Conservation (phyloP, 1,140 invertebrate species). For the Grapholita molesta region DNA sequence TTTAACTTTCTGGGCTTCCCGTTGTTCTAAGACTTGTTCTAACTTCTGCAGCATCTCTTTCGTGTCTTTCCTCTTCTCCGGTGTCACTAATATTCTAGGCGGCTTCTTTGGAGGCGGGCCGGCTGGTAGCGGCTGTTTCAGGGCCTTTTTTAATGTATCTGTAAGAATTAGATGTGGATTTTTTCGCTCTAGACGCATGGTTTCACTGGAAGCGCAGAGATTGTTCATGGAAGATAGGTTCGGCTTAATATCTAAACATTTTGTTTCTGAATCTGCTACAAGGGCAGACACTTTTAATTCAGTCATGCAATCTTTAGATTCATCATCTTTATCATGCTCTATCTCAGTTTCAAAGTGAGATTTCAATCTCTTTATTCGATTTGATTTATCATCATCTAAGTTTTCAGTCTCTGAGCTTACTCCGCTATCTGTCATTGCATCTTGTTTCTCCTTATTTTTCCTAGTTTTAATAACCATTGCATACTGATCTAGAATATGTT, state of each 20-base stretch:
- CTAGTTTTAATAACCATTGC: conserved; percentile 73
- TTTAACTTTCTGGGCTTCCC: conserved; percentile 57
- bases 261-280: conserved; percentile 19
- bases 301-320: neutral
- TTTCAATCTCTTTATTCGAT: conserved; percentile 47
- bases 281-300: conserved; percentile 16
- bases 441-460: conserved; percentile 58
- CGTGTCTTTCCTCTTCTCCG: conserved; percentile 65
- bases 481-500: conserved; percentile 74
- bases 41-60: conserved; percentile 81
- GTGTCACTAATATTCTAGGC: conserved; percentile 79
- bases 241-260: conserved; percentile 6
- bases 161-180: conserved; percentile 71
- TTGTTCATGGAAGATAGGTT: conserved; percentile 56
- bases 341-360: conserved; percentile 49
- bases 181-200: conserved; percentile 59
- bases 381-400: conserved; percentile 54
- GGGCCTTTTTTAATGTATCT: conserved; percentile 80
- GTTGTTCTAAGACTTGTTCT: conserved; percentile 78
- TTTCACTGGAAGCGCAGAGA: conserved; percentile 61
- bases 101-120: conserved; percentile 86
- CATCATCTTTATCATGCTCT: neutral
- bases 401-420: conserved; percentile 76
- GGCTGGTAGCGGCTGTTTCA: conserved; percentile 80
- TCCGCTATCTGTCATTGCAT: conserved; percentile 69